These are phyloP conservation scores for Shinisaurus crocodilurus DNA, from an alignment of 2,113 vertebrate genomes.

Conservation along the genomic window DNA sequence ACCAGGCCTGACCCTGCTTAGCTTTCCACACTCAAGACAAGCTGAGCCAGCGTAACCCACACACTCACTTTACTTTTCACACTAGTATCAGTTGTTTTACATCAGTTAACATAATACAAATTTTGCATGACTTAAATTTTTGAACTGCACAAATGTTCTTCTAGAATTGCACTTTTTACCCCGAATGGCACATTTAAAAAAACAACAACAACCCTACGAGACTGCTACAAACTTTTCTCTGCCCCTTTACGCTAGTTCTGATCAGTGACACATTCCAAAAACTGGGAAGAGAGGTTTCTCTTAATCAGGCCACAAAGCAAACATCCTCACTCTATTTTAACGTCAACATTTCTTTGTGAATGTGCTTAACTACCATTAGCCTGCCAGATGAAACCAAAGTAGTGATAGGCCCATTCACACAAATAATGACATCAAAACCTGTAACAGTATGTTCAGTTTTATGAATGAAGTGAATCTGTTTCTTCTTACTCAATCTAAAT, in stretches of 20 bases:
- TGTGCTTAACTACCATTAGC: background rate
- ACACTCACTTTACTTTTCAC: too few species aligned
- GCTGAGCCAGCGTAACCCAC: too few species aligned
- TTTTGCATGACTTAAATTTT: too few species aligned
- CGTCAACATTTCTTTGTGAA: background rate
- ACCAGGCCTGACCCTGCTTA: too few species aligned
- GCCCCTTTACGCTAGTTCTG: background rate
- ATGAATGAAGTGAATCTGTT: constrained; percentile 9
- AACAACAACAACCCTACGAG: background rate
- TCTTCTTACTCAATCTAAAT: constrained; percentile 31
- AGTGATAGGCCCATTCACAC: background rate
- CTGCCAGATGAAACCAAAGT: background rate
- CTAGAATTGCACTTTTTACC: background rate
- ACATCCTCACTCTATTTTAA: background rate
- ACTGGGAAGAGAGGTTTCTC: background rate
- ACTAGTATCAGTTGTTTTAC: too few species aligned
- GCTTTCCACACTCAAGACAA: too few species aligned
- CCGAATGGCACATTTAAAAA: background rate
- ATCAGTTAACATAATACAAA: too few species aligned
- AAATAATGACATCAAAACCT: background rate
- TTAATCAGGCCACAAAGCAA: background rate
- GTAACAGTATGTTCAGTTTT: background rate
- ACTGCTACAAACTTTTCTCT: background rate
- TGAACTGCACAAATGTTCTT: too few species aligned
- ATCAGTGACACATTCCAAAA: background rate